Percentiles rank a stretch among this genome's conserved stretches.
These are phyloP conservation scores for Phengaris alcon DNA, from an alignment of 2,888 invertebrate genomes.

Conservation along the genomic window DNA sequence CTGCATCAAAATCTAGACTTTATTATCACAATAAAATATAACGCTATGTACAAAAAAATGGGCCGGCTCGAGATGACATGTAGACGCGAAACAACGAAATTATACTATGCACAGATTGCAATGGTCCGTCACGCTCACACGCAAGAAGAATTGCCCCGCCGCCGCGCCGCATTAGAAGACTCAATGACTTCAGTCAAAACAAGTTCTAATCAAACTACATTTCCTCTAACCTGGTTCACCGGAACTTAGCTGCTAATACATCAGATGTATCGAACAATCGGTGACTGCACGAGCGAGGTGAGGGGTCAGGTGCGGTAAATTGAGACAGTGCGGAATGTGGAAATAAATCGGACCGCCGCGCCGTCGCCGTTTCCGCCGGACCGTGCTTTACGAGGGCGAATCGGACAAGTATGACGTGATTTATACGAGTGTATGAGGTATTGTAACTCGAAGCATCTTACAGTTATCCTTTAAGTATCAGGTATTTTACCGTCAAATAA, in stretches of 20 bases:
- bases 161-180: too few species aligned
- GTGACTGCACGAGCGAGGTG: slow-evolving; percentile 59
- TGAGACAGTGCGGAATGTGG: slow-evolving; percentile 40
- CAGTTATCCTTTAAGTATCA: slow-evolving; percentile 20
- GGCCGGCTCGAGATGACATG: background rate
- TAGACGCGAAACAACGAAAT: background rate
- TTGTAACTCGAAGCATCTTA: slow-evolving; percentile 22
- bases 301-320: slow-evolving; percentile 49
- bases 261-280: slow-evolving; percentile 62
- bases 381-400: slow-evolving; percentile 32
- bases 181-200: too few species aligned
- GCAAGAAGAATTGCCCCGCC: background rate
- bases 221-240: too few species aligned
- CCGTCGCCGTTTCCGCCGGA: slow-evolving; percentile 36
- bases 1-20: background rate
- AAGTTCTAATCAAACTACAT: too few species aligned
- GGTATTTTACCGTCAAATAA: slow-evolving; percentile 8
- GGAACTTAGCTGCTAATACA: slow-evolving; percentile 36
- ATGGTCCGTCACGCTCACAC: background rate
- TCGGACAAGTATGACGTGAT: slow-evolving; percentile 30
- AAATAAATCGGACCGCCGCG: slow-evolving; percentile 40
- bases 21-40: background rate
- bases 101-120: background rate
- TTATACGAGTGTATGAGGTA: slow-evolving; percentile 21
- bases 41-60: background rate